phyloP scores from a whole-genome alignment of 2,888 invertebrate genomes.

The Eupsilia transversa region DNA sequence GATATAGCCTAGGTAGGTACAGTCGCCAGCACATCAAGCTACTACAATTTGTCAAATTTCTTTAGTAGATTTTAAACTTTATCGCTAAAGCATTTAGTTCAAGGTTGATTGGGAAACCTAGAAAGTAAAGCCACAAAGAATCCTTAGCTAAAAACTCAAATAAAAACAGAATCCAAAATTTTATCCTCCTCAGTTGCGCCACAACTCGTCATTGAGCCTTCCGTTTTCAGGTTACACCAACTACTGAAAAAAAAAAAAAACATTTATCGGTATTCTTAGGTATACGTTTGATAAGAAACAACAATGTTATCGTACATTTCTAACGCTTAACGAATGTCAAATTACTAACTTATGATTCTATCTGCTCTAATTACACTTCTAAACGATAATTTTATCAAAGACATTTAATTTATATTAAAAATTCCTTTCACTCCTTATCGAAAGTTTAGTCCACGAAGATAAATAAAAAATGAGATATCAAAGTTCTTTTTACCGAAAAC shows the following conservation, averaged over 20 bases:
- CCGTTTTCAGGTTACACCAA: not conserved
- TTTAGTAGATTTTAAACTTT: too few species aligned
- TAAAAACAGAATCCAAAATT: not conserved
- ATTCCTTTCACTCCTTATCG: conserved; percentile 19
- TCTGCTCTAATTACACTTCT: conserved; percentile 21
- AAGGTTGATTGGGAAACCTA: too few species aligned
- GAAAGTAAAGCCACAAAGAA: too few species aligned
- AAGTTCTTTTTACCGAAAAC: conserved; percentile 9
- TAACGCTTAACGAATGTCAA: conserved; percentile 19
- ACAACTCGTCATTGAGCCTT: not conserved
- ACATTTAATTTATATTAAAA: conserved; percentile 44
- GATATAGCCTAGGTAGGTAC: too few species aligned
- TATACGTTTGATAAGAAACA: conserved; percentile 18
- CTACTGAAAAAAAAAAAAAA: not conserved
- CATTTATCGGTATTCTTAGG: not conserved
- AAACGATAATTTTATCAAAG: conserved; percentile 20
- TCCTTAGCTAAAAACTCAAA: not conserved
- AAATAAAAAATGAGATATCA: conserved; percentile 28
- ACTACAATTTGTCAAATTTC: too few species aligned
- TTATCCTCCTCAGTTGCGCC: not conserved
- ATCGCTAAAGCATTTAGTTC: too few species aligned
- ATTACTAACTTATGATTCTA: conserved; percentile 29
- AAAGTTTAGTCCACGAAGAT: conserved; percentile 23
- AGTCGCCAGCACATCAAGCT: too few species aligned
- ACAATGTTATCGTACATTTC: conserved; percentile 12